These are phyloP conservation scores for Oopsacas minuta DNA, from an alignment of 37 sponge, comb jelly and placozoan species.

Conservation along the genomic window DNA sequence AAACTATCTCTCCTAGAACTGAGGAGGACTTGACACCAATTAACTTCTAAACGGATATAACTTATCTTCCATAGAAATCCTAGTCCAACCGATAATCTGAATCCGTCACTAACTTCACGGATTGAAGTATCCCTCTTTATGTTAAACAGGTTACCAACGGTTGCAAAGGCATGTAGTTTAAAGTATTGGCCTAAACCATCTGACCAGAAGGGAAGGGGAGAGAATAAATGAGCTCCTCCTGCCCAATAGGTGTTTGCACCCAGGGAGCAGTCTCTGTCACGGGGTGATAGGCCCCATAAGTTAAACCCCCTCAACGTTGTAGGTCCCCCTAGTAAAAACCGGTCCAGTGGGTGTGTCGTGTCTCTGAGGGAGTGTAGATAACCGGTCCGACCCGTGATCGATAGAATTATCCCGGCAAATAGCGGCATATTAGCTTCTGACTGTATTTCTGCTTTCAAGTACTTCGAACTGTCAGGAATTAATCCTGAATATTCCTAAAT, in stretches of 20 bases:
- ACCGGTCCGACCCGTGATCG: background rate
- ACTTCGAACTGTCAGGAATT: background rate
- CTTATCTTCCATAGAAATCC: background rate
- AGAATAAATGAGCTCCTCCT: constrained; percentile 48
- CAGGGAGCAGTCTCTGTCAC: constrained; percentile 36
- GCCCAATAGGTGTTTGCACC: constrained; percentile 76
- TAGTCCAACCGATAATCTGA: background rate
- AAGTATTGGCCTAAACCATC: constrained; percentile 28
- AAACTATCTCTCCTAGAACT: constrained; percentile 17
- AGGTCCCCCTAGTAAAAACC: constrained; percentile 66
- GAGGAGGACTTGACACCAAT: background rate
- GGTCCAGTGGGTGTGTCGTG: background rate
- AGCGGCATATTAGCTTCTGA: background rate
- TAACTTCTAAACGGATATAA: background rate
- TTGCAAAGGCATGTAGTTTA: constrained; percentile 45
- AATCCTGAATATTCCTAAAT: constrained; percentile 4
- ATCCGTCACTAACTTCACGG: background rate
- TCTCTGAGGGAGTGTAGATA: background rate
- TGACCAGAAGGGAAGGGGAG: constrained; percentile 48
- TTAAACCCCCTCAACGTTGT: constrained; percentile 67
- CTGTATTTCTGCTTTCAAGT: background rate
- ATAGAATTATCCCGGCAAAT: background rate
- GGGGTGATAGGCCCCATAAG: constrained; percentile 73
- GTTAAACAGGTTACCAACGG: constrained; percentile 51
- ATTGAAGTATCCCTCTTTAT: background rate